These are phyloP conservation scores for Ypsolopha sequella DNA, from an alignment of 2,888 invertebrate species.

Conservation along the genomic window DNA sequence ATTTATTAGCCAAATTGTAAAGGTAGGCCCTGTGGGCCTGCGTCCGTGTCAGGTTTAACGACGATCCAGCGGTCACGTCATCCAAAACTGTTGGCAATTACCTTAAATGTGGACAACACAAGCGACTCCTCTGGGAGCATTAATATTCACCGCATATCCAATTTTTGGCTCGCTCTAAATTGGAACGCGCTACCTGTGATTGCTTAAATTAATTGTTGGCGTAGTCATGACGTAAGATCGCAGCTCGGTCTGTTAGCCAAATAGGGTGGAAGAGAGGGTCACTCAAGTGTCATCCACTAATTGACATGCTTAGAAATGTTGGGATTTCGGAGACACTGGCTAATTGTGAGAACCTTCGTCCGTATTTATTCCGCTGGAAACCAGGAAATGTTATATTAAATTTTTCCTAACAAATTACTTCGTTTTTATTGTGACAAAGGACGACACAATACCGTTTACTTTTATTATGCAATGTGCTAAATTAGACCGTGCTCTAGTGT, in stretches of 20 bases:
- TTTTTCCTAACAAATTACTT: too few species aligned
- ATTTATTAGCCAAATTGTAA: conserved; percentile 66
- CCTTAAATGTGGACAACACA: conserved; percentile 68
- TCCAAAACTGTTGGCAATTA: conserved; percentile 65
- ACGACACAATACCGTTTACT: background rate
- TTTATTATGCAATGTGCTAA: conserved; percentile 8
- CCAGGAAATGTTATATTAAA: too few species aligned
- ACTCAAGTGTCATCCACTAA: conserved; percentile 1
- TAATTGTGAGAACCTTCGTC: background rate
- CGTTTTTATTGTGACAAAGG: too few species aligned
- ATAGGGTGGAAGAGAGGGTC: background rate
- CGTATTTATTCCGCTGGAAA: background rate
- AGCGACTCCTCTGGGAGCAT: conserved; percentile 56
- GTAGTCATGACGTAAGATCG: conserved; percentile 14
- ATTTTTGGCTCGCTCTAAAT: conserved; percentile 56
- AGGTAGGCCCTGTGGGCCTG: conserved; percentile 48
- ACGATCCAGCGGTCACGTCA: conserved; percentile 48
- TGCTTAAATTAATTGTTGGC: conserved; percentile 36
- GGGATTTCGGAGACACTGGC: conserved; percentile 2
- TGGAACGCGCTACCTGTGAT: conserved; percentile 45
- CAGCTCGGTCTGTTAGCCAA: background rate
- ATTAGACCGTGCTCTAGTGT: conserved; percentile 11
- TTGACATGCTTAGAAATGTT: background rate
- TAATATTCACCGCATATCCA: conserved; percentile 63
- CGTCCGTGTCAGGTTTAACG: conserved; percentile 48